A percentile compares a stretch with the other conserved stretches of the same genome.
These are phyloP conservation scores for Xiphophorus birchmanni DNA, from an alignment of 2,797 vertebrate genomes.

Conservation along the genomic window DNA sequence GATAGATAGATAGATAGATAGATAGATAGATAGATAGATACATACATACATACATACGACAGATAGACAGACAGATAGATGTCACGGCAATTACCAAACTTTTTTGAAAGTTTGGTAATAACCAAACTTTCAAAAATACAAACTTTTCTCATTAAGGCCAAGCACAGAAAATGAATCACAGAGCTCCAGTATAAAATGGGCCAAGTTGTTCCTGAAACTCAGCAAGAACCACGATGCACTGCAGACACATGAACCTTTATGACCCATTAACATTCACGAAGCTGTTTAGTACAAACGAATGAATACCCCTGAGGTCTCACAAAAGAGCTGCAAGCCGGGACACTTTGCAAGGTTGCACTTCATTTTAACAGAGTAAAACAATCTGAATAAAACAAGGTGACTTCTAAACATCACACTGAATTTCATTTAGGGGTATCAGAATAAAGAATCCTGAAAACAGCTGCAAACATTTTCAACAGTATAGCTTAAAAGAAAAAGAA, in stretches of 20 bases:
- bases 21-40: not conserved
- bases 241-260: not conserved
- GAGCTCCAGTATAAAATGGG: not conserved
- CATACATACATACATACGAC: no score
- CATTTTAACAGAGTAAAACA: not conserved
- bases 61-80: not conserved
- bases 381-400: not conserved
- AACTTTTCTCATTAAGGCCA: slow-evolving; percentile 29
- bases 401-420: not conserved
- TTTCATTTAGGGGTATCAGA: not conserved
- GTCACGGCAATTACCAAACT: no score
- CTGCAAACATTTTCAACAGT: not conserved
- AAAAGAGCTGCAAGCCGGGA: not conserved
- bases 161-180: slow-evolving; percentile 26
- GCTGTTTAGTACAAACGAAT: not conserved
- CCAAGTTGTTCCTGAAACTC: not conserved
- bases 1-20: no score
- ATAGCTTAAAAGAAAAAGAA: not conserved
- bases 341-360: not conserved
- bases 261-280: not conserved
- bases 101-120: slow-evolving; percentile 4
- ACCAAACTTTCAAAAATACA: not conserved
- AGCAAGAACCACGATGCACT: not conserved
- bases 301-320: not conserved
- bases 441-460: not conserved